A percentile compares a stretch with the other conserved stretches of the same genome.
Evolutionary conservation across 2,797 vertebrate species (phyloP).

Genomic region (Sarcoramphus papa): DNA sequence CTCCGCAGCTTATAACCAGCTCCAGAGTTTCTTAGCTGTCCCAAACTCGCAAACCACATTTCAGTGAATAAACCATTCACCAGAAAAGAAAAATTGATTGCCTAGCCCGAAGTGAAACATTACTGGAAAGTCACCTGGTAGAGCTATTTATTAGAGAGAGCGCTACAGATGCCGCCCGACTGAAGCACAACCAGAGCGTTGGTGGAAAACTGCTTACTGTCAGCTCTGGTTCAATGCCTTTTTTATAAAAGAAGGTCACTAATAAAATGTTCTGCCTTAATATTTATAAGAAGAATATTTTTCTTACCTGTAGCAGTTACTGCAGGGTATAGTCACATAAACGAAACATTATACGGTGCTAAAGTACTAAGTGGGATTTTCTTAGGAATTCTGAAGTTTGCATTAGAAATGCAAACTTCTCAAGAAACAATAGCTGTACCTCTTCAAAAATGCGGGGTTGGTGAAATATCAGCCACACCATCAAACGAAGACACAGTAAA

Average conservation of each 20-base stretch:
- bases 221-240: not conserved
- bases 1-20: not conserved
- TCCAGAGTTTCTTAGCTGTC: not conserved
- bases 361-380: not conserved
- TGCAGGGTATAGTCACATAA: not conserved
- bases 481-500: not conserved
- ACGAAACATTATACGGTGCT: not conserved
- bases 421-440: not conserved
- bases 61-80: constrained; percentile 27
- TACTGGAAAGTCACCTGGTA: not conserved
- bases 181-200: not conserved
- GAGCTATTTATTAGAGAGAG: not conserved
- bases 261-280: not conserved
- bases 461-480: not conserved
- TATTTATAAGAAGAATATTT: not conserved
- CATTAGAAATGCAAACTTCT: not conserved
- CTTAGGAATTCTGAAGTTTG: not conserved
- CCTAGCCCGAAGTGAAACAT: not conserved
- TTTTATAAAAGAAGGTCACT: not conserved
- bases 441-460: not conserved
- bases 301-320: not conserved
- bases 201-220: not conserved
- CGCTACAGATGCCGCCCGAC: not conserved
- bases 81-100: not conserved
- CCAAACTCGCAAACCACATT: not conserved